These are phyloP conservation scores for Pachymerium ferrugineum DNA, from an alignment of 2,888 invertebrate species.

Conservation along the genomic window DNA sequence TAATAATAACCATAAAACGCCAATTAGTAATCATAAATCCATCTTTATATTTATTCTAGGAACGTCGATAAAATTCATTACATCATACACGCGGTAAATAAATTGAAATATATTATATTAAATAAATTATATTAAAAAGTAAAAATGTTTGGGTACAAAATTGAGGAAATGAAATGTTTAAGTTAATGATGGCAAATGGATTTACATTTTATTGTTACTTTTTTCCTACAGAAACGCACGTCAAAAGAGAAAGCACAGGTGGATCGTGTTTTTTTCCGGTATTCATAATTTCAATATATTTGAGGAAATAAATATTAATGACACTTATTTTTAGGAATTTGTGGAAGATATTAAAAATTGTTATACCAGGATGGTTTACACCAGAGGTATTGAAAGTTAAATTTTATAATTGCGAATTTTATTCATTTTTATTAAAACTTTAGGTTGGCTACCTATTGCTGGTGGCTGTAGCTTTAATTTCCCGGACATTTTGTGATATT, in stretches of 20 bases:
- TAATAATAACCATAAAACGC: not conserved
- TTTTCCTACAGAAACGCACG: conserved; percentile 32
- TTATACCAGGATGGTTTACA: conserved; percentile 72
- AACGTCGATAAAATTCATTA: not conserved
- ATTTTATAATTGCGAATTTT: not conserved
- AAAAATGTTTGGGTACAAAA: no score
- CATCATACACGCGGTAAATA: not conserved
- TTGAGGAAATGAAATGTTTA: no score
- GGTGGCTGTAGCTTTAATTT: conserved; percentile 73
- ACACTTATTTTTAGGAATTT: conserved; percentile 34
- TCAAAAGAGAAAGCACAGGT: conserved; percentile 32
- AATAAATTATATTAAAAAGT: no score
- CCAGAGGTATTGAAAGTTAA: conserved; percentile 54
- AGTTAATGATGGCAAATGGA: no score
- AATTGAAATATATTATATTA: no score
- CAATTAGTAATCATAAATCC: not conserved
- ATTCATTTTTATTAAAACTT: not conserved
- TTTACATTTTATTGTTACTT: not conserved
- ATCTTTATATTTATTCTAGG: not conserved
- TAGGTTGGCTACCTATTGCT: conserved; percentile 61
- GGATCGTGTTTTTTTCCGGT: conserved; percentile 33
- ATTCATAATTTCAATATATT: not conserved
- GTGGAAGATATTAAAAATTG: conserved; percentile 52
- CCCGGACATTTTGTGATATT: conserved; percentile 88
- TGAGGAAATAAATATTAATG: not conserved